phyloP scores from a whole-genome alignment of 2,113 vertebrate species.

The Origma solitaria region DNA sequence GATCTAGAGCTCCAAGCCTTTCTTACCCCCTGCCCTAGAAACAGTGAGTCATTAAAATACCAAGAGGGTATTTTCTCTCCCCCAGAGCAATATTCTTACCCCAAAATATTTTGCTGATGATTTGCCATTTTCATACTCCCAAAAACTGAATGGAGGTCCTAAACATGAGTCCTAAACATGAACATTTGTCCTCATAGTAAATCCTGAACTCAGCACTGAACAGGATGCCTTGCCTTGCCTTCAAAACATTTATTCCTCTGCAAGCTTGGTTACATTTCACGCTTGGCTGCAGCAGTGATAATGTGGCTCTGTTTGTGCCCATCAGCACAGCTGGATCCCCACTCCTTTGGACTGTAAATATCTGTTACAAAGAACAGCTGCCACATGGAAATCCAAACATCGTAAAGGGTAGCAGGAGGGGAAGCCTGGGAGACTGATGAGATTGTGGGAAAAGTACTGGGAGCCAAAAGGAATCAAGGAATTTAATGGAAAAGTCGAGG shows the following conservation, averaged over 20 bases:
- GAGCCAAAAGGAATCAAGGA: neutral
- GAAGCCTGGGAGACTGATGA: neutral
- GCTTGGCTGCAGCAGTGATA: constrained; percentile 14
- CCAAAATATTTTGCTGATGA: neutral
- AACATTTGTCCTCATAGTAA: neutral
- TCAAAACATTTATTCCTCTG: neutral
- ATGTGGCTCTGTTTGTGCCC: neutral
- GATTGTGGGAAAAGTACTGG: neutral
- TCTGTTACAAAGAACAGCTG: constrained; percentile 4
- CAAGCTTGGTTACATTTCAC: neutral
- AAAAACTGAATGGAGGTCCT: neutral
- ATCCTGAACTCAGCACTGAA: neutral
- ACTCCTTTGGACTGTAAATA: neutral
- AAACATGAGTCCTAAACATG: rapidly evolving
- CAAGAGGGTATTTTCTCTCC: neutral
- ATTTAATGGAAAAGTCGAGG: neutral
- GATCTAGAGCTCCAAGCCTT: neutral
- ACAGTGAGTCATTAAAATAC: neutral
- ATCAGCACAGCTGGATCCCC: constrained; percentile 23
- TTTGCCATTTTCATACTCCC: neutral
- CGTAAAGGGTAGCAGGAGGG: neutral
- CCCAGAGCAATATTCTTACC: neutral
- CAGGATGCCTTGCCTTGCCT: neutral
- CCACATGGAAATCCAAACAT: neutral
- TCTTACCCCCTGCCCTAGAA: neutral